Base-by-base conservation (phyloP, 2,888 invertebrate genomes). In the Scaptomyza cyrtandrae region DNA sequence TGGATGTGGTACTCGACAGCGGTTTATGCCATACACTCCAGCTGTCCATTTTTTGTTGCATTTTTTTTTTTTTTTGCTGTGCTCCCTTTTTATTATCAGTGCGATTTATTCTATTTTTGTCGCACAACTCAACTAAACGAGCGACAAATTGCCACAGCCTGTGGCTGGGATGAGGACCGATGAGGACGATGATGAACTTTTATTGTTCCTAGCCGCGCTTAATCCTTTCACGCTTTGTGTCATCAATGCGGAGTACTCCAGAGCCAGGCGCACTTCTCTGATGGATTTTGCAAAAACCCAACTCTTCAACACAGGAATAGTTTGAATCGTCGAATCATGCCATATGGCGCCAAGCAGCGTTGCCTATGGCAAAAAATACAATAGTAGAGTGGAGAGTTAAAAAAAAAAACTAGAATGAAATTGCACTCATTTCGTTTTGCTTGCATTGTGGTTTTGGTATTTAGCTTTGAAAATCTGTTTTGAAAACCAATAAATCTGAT, bases 401-500 rank as follows among this genome's bases (percentile, higher is more conserved):
- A 10, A 1, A 37, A 37, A 43, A 54, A 35, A 37, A 31, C 7
- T 33, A n/a, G 55, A 54, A 39, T 14, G 52, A 52, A 24, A 64
- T 45, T 73, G 56, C 62, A 73, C 65, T 78, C 69, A 68, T 60
- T 75, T 71, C 70, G 64, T 71, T 88, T 79, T 72, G 72, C 60
- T 76, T 74, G 65, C 52, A 71, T 79, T 86, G 84, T 70, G 89
- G 89, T 75, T 75, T 73, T 72, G 70, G 49, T 56, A 63, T 60
- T 68, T 59, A 55, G 48, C 59, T 56, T 56, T 64, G 79, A 67
- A 84, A 86, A 87, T 86, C 88, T 86, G 89, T 88, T 89, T 88
- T 89, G 78, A 89, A 89, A 86, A 88, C 83, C 86, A 89, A 86
- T 86, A 89, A 86, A 89, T 86, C 86, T 75, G 89, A 85, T 87